Base-by-base conservation (phyloP, 2,113 vertebrate genomes). In the Marmota flaviventris region DNA sequence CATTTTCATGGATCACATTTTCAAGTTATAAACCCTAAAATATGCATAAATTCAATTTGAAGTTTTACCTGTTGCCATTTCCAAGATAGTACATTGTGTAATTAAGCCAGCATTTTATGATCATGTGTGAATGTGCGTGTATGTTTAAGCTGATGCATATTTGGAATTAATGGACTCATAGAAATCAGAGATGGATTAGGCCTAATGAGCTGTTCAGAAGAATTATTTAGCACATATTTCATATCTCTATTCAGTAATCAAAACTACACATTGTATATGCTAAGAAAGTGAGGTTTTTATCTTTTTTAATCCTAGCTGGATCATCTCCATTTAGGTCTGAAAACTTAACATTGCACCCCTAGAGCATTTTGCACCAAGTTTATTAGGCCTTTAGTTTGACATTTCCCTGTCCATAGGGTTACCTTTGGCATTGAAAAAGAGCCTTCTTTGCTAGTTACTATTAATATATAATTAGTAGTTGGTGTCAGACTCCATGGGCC, bases 131-230 rank as follows among this genome's bases (percentile, higher is more conserved):
- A 78, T 88, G 48, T 82, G 82, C 58, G 39, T 65, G 79, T 76
- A 4, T 39, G 69, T 48, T 37, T 70, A 95, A 97, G 83, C 79
- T 96, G 93, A 51, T 39, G 18, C 65, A 72, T 67, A 93, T 97
- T 97, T 97, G 42, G 94, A 94, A 96, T 96, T 94, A 95, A 96
- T 95, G 72, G 92, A 94, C 86, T 96, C 69, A 56, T 25, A 65
- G 89, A 96, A 97, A 97, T 91, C 89, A 96, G 91, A 97, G 94
- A 92, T 96, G 78, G 86, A 95, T 97, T 93, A 95, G 73, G 51
- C 78, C 89, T 96, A 96, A 97, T 96, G 95, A 98, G 89, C 91
- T 96, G 95, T 76, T 96, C 91, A 89, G 94, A 97, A 97, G 81
- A 96, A 96, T 95, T 97, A 97, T 96, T 97, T 97, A 75, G 78